A percentile compares a stretch with the other conserved stretches of the same genome.
phyloP scores from a whole-genome alignment of 2,113 vertebrate species.

The Eclectus roratus region DNA sequence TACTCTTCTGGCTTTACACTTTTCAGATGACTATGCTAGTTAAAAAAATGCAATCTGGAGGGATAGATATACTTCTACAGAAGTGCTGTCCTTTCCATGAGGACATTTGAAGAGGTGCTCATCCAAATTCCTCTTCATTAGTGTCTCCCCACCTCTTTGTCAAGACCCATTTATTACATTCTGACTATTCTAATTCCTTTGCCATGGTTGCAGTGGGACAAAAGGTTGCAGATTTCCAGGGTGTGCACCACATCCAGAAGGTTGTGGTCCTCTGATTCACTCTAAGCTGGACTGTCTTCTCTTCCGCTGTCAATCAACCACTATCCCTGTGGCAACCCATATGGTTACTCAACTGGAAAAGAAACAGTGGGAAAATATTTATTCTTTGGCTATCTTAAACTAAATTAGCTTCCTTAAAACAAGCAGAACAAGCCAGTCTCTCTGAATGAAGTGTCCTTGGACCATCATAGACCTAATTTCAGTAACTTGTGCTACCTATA shows the following conservation, averaged over 20 bases:
- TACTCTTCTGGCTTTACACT: neutral
- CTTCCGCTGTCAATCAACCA: neutral
- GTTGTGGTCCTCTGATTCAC: neutral
- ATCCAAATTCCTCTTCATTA: neutral
- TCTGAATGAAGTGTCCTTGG: neutral
- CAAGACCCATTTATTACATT: neutral
- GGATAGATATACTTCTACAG: neutral
- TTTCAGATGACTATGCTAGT: neutral
- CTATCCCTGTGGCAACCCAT: neutral
- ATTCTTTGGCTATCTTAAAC: neutral
- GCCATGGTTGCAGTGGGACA: neutral
- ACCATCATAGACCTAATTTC: neutral
- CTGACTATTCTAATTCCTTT: neutral
- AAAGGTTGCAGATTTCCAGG: neutral
- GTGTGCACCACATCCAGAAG: neutral
- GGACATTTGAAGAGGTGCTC: neutral
- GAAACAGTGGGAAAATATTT: neutral
- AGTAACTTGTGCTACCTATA: neutral
- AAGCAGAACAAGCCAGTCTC: neutral
- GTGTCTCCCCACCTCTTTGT: neutral
- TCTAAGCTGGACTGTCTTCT: neutral
- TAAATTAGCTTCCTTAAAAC: neutral
- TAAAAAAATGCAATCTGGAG: neutral
- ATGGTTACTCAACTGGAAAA: neutral
- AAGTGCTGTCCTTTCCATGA: neutral